phyloP scores from a whole-genome alignment of 2,888 invertebrate genomes.

The Tortricodes alternella region DNA sequence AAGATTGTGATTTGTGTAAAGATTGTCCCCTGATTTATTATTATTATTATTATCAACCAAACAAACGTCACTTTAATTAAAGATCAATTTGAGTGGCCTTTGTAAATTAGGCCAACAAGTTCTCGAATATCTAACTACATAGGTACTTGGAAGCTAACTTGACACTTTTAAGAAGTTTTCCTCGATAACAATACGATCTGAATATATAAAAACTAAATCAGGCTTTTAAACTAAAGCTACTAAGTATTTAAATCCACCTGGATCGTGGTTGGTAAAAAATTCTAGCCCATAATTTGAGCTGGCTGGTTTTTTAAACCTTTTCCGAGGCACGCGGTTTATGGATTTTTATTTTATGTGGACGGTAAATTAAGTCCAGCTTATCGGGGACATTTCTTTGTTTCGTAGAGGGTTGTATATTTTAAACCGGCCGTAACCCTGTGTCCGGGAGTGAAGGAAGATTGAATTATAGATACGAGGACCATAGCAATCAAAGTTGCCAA shows the following conservation, averaged over 20 bases:
- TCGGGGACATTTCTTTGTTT: constrained; percentile 21
- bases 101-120: too few species aligned
- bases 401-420: constrained; percentile 13
- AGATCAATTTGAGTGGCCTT: too few species aligned
- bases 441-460: constrained; percentile 1
- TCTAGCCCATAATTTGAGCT: constrained; percentile 2
- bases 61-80: too few species aligned
- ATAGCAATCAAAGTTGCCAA: background rate
- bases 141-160: too few species aligned
- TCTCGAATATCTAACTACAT: too few species aligned
- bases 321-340: background rate
- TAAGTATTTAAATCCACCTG: background rate
- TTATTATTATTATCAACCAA: too few species aligned
- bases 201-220: too few species aligned
- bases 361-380: constrained; percentile 19
- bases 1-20: too few species aligned
- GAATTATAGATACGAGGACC: constrained; percentile 16
- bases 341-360: constrained; percentile 9
- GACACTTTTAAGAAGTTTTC: too few species aligned
- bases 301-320: background rate
- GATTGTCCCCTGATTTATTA: too few species aligned
- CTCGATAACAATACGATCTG: too few species aligned
- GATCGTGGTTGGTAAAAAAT: background rate
- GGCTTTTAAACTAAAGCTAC: too few species aligned
- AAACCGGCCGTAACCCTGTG: constrained; percentile 7